Base-by-base conservation (phyloP, 2,888 invertebrate genomes). In the Spodoptera littoralis region DNA sequence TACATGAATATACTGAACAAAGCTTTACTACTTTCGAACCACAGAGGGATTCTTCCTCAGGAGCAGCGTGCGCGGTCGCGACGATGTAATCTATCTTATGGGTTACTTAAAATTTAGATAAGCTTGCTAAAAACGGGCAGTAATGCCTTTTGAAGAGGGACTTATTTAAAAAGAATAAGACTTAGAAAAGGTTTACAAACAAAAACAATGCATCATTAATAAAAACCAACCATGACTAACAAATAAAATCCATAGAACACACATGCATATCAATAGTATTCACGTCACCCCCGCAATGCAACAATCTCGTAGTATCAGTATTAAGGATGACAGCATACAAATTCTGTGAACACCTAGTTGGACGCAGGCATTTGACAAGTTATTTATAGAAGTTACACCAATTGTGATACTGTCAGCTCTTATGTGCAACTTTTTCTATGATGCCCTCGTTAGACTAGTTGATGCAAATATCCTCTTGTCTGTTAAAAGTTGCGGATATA, bases 331-430 rank as follows among this genome's bases (percentile, higher is more conserved):
- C 71, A 65, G 46, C 55, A 68, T 53, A 18, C 51, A 60, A 61
- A 56, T 76, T 77, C 76, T 47, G 11, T 60, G 67, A 73, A 73
- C 63, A 59, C 47, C 66, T 57, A 67, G 46, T 70, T 53, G 65
- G 62, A 54, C 55, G 55, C 60, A 70, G 66, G 76, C 43, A 71
- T 68, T 76, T 68, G 66, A 58, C 49, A 48, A 13, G 63, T 65
- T 75, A 77, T 77, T 75, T 77, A 70, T 77, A 77, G 77, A 70
- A 55, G 46, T 77, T 77, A 70, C 65, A 53, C 51, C 57, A 68
- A 22, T 44, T 58, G 22, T 56, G 57, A 11, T 46, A 56, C 24
- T 49, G 36, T 9, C 53, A 47, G 24, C 13, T 45, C 11, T 44
- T 51, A 49, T 24, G 12, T 55, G 51, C 55, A 52, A 52, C 45